Evolutionary conservation across 2,113 vertebrate genomes (phyloP).

Genomic region (Carassius gibelio): DNA sequence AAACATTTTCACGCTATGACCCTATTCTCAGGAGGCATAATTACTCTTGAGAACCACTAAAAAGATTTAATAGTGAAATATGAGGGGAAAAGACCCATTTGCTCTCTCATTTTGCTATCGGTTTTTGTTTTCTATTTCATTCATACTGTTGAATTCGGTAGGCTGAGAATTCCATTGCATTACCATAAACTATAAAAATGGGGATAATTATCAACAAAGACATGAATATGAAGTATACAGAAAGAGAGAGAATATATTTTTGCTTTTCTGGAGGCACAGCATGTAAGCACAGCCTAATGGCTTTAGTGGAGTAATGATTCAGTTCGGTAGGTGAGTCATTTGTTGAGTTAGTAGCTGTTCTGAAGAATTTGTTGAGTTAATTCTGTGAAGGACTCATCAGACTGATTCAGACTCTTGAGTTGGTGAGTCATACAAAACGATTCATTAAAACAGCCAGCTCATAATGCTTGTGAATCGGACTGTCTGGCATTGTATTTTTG

Average conservation of each 20-base stretch:
- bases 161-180: neutral
- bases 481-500: neutral
- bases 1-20: neutral
- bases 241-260: neutral
- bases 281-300: neutral
- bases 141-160: neutral
- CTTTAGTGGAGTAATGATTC: neutral
- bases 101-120: neutral
- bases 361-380: neutral
- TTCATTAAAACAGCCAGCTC: neutral
- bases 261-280: neutral
- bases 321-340: neutral
- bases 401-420: neutral
- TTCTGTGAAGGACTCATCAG: neutral
- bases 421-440: neutral
- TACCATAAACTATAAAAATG: neutral
- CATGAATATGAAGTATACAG: neutral
- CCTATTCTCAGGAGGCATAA: too few relatives aligned
- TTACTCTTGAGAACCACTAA: neutral
- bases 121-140: neutral
- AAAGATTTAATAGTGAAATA: neutral
- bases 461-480: neutral
- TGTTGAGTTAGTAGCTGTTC: neutral
- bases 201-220: neutral
- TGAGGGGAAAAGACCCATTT: neutral